These are phyloP conservation scores for Sebastes aleutianus DNA, from an alignment of 2,797 vertebrate species.

Conservation along the genomic window DNA sequence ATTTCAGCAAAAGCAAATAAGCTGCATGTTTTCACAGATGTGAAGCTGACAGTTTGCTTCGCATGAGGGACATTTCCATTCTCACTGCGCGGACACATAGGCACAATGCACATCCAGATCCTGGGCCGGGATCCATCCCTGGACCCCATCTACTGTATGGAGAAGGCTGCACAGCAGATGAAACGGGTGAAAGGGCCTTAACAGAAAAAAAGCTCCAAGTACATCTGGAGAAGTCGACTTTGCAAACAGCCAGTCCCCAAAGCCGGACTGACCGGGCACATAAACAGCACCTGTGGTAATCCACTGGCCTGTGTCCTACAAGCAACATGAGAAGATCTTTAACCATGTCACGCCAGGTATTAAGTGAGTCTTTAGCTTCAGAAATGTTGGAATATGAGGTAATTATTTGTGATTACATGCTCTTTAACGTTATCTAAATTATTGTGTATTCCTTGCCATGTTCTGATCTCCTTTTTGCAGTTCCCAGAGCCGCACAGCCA, in stretches of 20 bases:
- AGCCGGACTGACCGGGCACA: constrained; percentile 33
- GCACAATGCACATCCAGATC: constrained; percentile 18
- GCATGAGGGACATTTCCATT: constrained; percentile 36
- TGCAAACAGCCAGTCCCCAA: constrained; percentile 27
- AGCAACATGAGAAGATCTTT: constrained; percentile 26
- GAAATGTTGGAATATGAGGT: constrained; percentile 1
- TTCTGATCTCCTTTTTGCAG: not conserved
- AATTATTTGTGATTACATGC: constrained; percentile 23
- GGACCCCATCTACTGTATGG: not conserved
- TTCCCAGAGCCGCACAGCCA: constrained; percentile 31
- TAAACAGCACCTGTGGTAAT: constrained; percentile 57
- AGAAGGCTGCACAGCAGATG: constrained; percentile 35
- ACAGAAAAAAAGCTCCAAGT: constrained; percentile 13
- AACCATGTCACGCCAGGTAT: constrained; percentile 1
- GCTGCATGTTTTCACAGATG: constrained; percentile 70
- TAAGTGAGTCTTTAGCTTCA: constrained; percentile 1
- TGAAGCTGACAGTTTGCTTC: constrained; percentile 16
- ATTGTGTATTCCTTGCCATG: constrained; percentile 10
- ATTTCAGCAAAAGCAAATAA: constrained; percentile 29
- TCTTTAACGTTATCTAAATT: constrained; percentile 22
- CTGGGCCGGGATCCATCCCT: constrained; percentile 20
- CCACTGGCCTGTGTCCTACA: constrained; percentile 7
- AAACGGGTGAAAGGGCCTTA: constrained; percentile 38
- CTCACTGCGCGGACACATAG: constrained; percentile 26
- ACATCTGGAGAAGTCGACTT: constrained; percentile 63